Conservation (phyloP, 2,888 invertebrate genomes). For the Torymus aiolomorphi region DNA sequence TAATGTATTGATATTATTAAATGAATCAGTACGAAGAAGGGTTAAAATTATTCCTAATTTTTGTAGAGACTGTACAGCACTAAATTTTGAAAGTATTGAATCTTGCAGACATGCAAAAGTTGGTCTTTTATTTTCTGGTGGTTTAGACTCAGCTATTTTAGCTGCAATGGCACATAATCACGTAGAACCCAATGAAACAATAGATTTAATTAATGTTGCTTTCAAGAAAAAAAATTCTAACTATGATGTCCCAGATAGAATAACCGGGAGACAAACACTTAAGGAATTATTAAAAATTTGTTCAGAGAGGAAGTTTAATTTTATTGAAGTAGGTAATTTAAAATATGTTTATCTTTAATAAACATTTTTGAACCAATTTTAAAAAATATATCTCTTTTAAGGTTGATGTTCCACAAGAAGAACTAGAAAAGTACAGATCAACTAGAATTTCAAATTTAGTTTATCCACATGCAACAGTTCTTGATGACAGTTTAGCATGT, state of each 20-base stretch:
- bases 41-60: conserved; percentile 80
- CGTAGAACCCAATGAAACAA: conserved; percentile 81
- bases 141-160: conserved; percentile 95
- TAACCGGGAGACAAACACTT: conserved; percentile 85
- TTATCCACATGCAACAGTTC: conserved; percentile 89
- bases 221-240: conserved; percentile 79
- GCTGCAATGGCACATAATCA: conserved; percentile 87
- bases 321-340: conserved; percentile 80
- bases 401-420: conserved; percentile 83
- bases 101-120: conserved; percentile 78
- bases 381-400: conserved; percentile 60
- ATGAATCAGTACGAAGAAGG: conserved; percentile 80
- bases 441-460: conserved; percentile 85
- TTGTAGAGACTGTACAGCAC: conserved; percentile 80
- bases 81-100: conserved; percentile 56
- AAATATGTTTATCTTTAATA: conserved; percentile 10
- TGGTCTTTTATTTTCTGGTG: conserved; percentile 95
- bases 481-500: conserved; percentile 97
- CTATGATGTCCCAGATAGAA: conserved; percentile 89
- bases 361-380: conserved; percentile 9
- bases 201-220: conserved; percentile 96
- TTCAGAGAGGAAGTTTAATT: conserved; percentile 87
- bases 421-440: conserved; percentile 80
- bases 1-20: conserved; percentile 77
- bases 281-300: conserved; percentile 83